Evolutionary conservation across 2,888 invertebrate species (phyloP).

Genomic region (Microdon myrmicae): DNA sequence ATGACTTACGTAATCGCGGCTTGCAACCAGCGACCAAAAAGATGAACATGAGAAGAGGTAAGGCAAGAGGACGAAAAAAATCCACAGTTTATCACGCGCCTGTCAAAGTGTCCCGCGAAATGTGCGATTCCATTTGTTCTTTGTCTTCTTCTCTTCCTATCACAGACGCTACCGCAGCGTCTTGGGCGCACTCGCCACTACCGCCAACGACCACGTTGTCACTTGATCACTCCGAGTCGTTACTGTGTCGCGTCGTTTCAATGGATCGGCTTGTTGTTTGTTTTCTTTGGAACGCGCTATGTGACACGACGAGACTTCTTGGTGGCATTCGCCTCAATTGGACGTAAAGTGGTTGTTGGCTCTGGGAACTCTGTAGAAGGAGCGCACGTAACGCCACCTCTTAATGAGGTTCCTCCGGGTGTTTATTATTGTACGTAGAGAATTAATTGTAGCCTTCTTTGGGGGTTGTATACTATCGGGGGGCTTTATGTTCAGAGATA

Average conservation of each 20-base stretch:
- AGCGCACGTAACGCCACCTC: slow-evolving; percentile 50
- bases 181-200: background rate
- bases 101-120: slow-evolving; percentile 62
- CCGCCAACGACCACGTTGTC: slow-evolving; percentile 15
- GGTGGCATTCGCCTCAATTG: slow-evolving; percentile 48
- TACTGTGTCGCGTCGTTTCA: slow-evolving; percentile 14
- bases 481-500: too few species aligned
- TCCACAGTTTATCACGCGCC: slow-evolving; percentile 64
- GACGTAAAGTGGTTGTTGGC: slow-evolving; percentile 17
- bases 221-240: slow-evolving; percentile 31
- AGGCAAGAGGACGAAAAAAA: slow-evolving; percentile 26
- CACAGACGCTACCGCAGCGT: background rate
- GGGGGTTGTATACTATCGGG: too few species aligned
- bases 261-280: slow-evolving; percentile 23
- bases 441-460: too few species aligned
- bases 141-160: slow-evolving; percentile 38
- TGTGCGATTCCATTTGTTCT: slow-evolving; percentile 52
- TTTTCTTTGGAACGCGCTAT: slow-evolving; percentile 7
- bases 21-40: background rate
- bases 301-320: slow-evolving; percentile 38
- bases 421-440: slow-evolving; percentile 43
- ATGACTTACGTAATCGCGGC: slow-evolving; percentile 45
- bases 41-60: background rate
- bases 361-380: slow-evolving; percentile 33
- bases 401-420: slow-evolving; percentile 45